phyloP scores from a whole-genome alignment of 2,888 invertebrate genomes.

The Pandemis heparana region DNA sequence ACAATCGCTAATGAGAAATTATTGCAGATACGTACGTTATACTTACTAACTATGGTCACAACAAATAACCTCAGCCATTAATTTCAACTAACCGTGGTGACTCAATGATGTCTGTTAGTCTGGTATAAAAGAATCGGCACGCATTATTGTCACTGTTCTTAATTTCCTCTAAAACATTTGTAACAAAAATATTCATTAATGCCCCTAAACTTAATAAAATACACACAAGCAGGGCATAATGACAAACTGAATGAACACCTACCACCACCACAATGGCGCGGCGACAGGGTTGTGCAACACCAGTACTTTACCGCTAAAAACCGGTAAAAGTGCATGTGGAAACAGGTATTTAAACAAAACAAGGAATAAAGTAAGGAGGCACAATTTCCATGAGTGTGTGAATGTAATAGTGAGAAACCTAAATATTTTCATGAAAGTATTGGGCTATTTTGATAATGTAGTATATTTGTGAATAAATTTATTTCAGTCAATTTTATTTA shows the following conservation, averaged over 20 bases:
- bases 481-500: too few relatives aligned
- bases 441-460: too few relatives aligned
- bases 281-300: slow-evolving; percentile 63
- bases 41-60: slow-evolving; percentile 72
- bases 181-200: slow-evolving; percentile 79
- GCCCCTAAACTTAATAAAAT: slow-evolving; percentile 66
- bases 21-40: slow-evolving; percentile 57
- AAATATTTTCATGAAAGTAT: too few relatives aligned
- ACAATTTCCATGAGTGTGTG: too few relatives aligned
- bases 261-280: slow-evolving; percentile 77
- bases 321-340: slow-evolving; percentile 48
- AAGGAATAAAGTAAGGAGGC: too few relatives aligned
- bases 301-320: slow-evolving; percentile 48
- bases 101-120: slow-evolving; percentile 76
- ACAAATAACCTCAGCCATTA: slow-evolving; percentile 83
- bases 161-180: slow-evolving; percentile 69
- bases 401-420: too few relatives aligned
- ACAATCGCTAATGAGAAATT: slow-evolving; percentile 68
- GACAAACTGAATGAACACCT: slow-evolving; percentile 68
- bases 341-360: too few relatives aligned
- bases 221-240: slow-evolving; percentile 70
- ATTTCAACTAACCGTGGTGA: slow-evolving; percentile 83
- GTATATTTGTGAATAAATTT: too few relatives aligned
- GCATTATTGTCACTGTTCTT: slow-evolving; percentile 82
- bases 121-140: slow-evolving; percentile 81